Base-by-base conservation (phyloP, 2,888 invertebrate species). In the Agapetus fuscipes region DNA sequence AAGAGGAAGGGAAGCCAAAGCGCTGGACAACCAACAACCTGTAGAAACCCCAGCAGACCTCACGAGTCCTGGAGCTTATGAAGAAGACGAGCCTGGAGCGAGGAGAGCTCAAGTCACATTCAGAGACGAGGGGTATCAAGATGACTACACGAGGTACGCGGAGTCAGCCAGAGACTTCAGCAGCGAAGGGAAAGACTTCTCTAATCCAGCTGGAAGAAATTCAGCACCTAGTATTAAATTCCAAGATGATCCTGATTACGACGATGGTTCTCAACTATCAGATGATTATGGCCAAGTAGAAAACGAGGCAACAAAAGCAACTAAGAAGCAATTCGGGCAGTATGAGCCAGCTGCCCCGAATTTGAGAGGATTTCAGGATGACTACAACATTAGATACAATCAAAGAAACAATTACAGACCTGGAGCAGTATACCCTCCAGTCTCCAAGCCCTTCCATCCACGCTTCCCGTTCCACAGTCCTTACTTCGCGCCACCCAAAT, bases 181-280 rank as follows among this genome's bases (percentile, higher is more conserved):
- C 6, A 27, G 13, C 17, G 29, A 43, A 34, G 17, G 6, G n/a
- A 4, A 20, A 20, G 20, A 20, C 9, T 20, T 6, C 20, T 4
- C 9, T 9, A 20, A 20, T 20, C 20, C 20, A 4, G 4, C 20
- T 6, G 20, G 20, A 20, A 20, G 20, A 20, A 20, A 20, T 9
- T n/a, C n/a, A n/a, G 20, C 20, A 6, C 5, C 5, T 6, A 20
- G 20, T 20, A 62, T 69, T n/a, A 67, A 66, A 51, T 69, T 68
- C 37, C 66, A 69, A n/a, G 68, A 69, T n/a, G 53, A 58, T 1
- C 49, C 59, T 2, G 69, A 69, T 37, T 69, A 67, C 36, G 67
- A 68, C 20, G 66, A 66, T 43, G 66, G 66, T 0, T 66, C 66
- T 0, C 58, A 61, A 0, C 20, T 17, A 34, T 14, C 7, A 9